Conservation (phyloP, 2,797 vertebrate genomes). For the Toxotes lorentzi region DNA sequence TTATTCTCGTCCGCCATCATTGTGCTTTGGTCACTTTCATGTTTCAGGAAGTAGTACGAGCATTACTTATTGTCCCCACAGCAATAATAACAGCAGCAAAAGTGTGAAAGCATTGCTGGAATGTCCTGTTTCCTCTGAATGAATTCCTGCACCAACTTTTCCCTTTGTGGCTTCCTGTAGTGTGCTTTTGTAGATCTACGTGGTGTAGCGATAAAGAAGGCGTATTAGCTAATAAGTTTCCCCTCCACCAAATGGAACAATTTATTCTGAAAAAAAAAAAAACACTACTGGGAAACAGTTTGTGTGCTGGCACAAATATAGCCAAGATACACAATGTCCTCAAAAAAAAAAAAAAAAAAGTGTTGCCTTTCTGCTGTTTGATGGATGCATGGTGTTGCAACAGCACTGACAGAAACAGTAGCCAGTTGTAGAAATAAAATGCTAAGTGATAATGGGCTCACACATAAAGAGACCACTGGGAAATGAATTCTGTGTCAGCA, state of each 20-base stretch:
- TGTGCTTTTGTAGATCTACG: conserved; percentile 73
- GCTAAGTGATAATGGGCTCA: conserved; percentile 52
- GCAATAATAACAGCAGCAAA: conserved; percentile 75
- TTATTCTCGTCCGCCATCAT: conserved; percentile 27
- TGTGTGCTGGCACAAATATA: conserved; percentile 47
- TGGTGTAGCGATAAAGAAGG: conserved; percentile 78
- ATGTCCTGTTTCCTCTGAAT: conserved; percentile 82
- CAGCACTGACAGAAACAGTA: conserved; percentile 63
- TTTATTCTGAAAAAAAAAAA: conserved; percentile 45
- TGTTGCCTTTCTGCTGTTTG: conserved; percentile 54
- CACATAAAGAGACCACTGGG: conserved; percentile 53
- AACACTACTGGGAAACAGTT: conserved; percentile 51
- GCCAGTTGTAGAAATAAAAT: conserved; percentile 46
- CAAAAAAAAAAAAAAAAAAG: conserved; percentile 22
- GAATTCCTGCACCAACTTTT: conserved; percentile 74
- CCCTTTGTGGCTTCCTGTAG: conserved; percentile 76
- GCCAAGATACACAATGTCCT: conserved; percentile 52
- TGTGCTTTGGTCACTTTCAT: conserved; percentile 67
- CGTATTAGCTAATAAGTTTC: conserved; percentile 73
- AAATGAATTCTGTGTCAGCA: conserved; percentile 52
- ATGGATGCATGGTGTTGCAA: conserved; percentile 54
- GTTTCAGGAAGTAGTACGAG: conserved; percentile 78
- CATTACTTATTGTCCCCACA: conserved; percentile 71
- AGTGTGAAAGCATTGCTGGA: conserved; percentile 82
- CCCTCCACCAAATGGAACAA: conserved; percentile 68